Evolutionary conservation across 2,797 vertebrate species (phyloP), one percentile per base, ranked within the genome.

Genomic region (Caiman crocodilus): DNA sequence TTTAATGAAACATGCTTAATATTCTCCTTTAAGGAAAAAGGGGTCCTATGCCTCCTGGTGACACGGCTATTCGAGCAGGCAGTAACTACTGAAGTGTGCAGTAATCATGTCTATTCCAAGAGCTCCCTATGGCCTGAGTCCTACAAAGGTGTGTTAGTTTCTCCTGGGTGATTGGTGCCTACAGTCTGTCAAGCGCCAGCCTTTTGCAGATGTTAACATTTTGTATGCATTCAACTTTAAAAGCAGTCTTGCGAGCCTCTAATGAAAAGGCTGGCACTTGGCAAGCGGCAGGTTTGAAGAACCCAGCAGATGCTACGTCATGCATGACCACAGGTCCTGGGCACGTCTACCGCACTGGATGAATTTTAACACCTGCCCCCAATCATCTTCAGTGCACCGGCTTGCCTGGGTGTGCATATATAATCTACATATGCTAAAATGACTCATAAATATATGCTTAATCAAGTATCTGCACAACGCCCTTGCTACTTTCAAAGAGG

Each of bases 1-100:
- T 69, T 23, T 21, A 32, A 28, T 1, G 9, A 71, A 58, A 77
- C 63, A 32, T 0, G 0, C 42, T 0, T n/a, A 4, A 15, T 28
- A 35, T 65, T 77, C 28, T 0, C 8, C 57, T 85, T 50, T 28
- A 26, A 14, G 42, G 25, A 20, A 18, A 50, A 50, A 58, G n/a
- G 3, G 15, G 87, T 42, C 14, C 6, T 42, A 74, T 74, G 56
- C 82, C 75, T 73, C 85, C 77, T 80, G 81, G 59, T 28, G 28
- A 58, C 56, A 25, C 74, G 80, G 84, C 28, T 79, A 1, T 59
- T 64, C 20, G 57, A 69, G 76, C 5, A 2, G 1, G 58, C 23
- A 35, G 58, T 7, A 35, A 10, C 59, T 61, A 18, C 10, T 21
- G 25, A 25, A 61, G 32, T 13, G 12, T 14, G 26, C 5, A 58